Evolutionary conservation across 2,113 vertebrate species (phyloP), one percentile per base, ranked within the genome.

Genomic region (Catagonus wagneri): DNA sequence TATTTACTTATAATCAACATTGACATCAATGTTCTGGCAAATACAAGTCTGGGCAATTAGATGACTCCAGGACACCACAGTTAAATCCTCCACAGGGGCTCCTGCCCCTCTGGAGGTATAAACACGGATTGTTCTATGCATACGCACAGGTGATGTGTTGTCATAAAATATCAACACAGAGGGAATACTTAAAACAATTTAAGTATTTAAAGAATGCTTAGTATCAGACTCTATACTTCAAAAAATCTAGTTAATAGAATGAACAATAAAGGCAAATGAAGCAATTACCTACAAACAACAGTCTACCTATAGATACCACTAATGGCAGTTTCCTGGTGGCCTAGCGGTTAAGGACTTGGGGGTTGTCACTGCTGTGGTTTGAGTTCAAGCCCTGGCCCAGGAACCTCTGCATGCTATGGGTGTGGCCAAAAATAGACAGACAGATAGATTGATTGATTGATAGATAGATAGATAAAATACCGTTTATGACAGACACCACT

Each of bases 221-320:
- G 20, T 56, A 39, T 81, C 54, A 61, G 7, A 34, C 14, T 52
- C 29, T 25, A 52, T 65, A 63, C 65, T 63, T 89, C 36, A 85
- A 88, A 44, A 4, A 60, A 85, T 39, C 78, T 65, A 79, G 72
- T n/a, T 66, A 61, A 79, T 19, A 50, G 22, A 32, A n/a, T 80
- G 25, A 92, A 69, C 10, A 83, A 66, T 36, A 65, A 83, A 72
- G 61, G 8, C 52, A 50, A 34, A 84, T 20, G 15, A 66, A 81
- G n/a, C n/a, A 17, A 29, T 23, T 58, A 74, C 61, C 63, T 23
- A n/a, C 2, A 50, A 71, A 32, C 7, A n/a, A 2, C 22, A 93
- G 54, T 85, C 91, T 61, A 89, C 19, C 52, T 69, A n/a, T 88
- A 69, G 94, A 94, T 61, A 29, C 16, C 16, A 39, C 69, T 83